phyloP scores from a whole-genome alignment of 2,113 vertebrate genomes.

The Garra rufa region DNA sequence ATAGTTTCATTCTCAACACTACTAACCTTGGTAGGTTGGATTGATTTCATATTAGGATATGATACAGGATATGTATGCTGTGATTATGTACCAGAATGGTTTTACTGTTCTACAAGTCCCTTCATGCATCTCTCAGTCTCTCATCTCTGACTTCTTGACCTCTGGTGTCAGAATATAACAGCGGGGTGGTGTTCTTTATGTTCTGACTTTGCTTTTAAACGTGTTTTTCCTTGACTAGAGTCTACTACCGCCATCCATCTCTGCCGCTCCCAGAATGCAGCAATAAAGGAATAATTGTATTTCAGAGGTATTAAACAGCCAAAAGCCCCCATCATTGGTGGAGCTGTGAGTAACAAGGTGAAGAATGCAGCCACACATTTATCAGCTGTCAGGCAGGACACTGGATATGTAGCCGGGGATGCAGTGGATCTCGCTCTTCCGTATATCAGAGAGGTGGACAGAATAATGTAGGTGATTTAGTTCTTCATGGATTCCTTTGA shows the following conservation, averaged over 20 bases:
- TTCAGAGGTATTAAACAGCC: conserved; percentile 72
- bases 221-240: conserved; percentile 57
- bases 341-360: conserved; percentile 72
- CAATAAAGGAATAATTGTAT: conserved; percentile 75
- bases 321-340: conserved; percentile 66
- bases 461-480: conserved; percentile 16
- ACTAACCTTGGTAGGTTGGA: not conserved
- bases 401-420: conserved; percentile 43
- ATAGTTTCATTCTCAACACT: not conserved
- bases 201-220: conserved; percentile 68
- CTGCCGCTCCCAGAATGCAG: conserved; percentile 62
- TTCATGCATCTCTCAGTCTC: conserved; percentile 47
- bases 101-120: conserved; percentile 9
- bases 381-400: conserved; percentile 73
- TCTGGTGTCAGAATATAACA: conserved; percentile 61
- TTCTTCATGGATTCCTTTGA: conserved; percentile 14
- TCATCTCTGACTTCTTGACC: conserved; percentile 65
- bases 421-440: conserved; percentile 7
- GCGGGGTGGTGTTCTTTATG: conserved; percentile 53
- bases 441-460: conserved; percentile 6
- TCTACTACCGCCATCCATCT: conserved; percentile 75
- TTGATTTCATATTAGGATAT: not conserved
- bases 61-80: not conserved
- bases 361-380: conserved; percentile 66
- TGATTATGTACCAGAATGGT: conserved; percentile 54